Conservation (phyloP, 2,888 invertebrate genomes). For the Listrodromus nycthemerus region DNA sequence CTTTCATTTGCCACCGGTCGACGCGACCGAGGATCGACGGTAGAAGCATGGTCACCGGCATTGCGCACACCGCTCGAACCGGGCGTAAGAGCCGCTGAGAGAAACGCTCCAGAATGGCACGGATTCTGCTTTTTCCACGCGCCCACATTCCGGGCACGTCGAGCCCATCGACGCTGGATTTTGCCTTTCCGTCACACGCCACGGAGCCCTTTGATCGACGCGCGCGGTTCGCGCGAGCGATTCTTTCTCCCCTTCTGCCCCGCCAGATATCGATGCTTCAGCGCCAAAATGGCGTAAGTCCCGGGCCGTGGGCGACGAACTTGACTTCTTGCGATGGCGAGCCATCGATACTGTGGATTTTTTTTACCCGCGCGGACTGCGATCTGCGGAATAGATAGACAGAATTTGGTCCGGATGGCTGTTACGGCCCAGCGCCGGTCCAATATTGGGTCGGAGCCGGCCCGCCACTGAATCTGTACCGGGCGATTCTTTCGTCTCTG, state of each 20-base stretch:
- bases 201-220: conserved; percentile 64
- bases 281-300: too few species aligned
- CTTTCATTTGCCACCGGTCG: too few species aligned
- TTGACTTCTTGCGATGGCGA: too few species aligned
- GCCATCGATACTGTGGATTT: too few species aligned
- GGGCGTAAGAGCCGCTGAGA: conserved; percentile 75
- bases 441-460: too few species aligned
- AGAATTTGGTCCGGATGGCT: too few species aligned
- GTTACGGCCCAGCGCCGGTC: too few species aligned
- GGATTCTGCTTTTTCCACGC: conserved; percentile 76
- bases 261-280: neutral
- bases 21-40: conserved; percentile 2
- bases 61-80: conserved; percentile 36
- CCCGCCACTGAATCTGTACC: too few species aligned
- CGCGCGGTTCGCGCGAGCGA: conserved; percentile 56
- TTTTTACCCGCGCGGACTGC: too few species aligned
- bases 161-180: conserved; percentile 75
- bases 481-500: too few species aligned
- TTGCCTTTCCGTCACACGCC: conserved; percentile 76
- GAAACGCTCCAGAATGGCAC: conserved; percentile 74
- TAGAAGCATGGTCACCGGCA: conserved; percentile 45
- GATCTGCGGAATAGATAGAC: too few species aligned
- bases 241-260: neutral
- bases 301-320: too few species aligned
- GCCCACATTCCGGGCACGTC: conserved; percentile 80